phyloP scores from a whole-genome alignment of 2,797 vertebrate species.

The Characodon lateralis region DNA sequence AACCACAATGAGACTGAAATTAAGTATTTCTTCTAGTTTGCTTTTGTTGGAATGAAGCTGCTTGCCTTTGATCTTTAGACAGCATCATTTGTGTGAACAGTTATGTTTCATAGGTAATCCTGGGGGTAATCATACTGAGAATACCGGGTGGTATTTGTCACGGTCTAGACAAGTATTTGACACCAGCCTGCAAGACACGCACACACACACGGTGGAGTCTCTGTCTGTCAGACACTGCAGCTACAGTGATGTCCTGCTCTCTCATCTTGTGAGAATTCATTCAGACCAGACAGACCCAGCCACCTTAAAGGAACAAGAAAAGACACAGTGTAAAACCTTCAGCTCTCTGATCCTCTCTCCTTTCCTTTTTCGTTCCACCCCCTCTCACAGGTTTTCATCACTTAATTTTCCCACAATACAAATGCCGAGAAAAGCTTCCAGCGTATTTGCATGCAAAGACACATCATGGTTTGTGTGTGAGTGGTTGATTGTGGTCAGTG shows the following conservation, averaged over 20 bases:
- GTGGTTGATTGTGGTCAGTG: conserved; percentile 72
- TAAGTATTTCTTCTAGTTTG: conserved; percentile 29
- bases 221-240: conserved; percentile 72
- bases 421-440: conserved; percentile 61
- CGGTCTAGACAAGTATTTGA: conserved; percentile 81
- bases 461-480: conserved; percentile 66
- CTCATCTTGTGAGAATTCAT: conserved; percentile 64
- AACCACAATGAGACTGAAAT: conserved; percentile 21
- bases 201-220: conserved; percentile 51
- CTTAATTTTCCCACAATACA: conserved; percentile 68
- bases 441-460: conserved; percentile 76
- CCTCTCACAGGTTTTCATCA: conserved; percentile 56
- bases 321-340: conserved; percentile 40
- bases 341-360: conserved; percentile 34
- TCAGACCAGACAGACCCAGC: conserved; percentile 54
- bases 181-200: conserved; percentile 69
- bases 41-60: conserved; percentile 22
- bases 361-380: neutral
- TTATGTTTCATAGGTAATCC: conserved; percentile 62
- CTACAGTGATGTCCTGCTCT: conserved; percentile 61
- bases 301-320: conserved; percentile 54
- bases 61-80: conserved; percentile 57
- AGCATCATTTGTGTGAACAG: conserved; percentile 49
- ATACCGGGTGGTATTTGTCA: conserved; percentile 77
- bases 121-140: conserved; percentile 65